Conservation (phyloP, 2,888 invertebrate species). For the Amblyjoppa proteus region DNA sequence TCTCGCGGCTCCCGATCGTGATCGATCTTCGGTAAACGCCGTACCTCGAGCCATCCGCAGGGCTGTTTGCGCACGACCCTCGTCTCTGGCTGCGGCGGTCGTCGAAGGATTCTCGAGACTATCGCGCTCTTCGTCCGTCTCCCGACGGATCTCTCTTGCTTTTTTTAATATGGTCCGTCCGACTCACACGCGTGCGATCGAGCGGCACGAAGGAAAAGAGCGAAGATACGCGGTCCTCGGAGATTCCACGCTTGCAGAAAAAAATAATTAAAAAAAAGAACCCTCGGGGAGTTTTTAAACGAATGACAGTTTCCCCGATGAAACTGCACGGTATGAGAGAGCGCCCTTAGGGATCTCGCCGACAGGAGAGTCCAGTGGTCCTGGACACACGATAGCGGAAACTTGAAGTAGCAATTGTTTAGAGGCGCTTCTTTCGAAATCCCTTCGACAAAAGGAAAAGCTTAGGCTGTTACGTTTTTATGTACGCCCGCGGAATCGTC, state of each 20-base stretch:
- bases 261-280: slow-evolving; percentile 25
- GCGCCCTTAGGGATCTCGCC: slow-evolving; percentile 12
- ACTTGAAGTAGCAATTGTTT: slow-evolving; percentile 38
- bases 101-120: slow-evolving; percentile 35
- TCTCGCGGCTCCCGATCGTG: neutral
- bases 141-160: slow-evolving; percentile 27
- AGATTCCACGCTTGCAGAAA: slow-evolving; percentile 27
- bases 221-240: slow-evolving; percentile 42
- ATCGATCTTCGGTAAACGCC: slow-evolving; percentile 20
- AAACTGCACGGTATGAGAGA: slow-evolving; percentile 27
- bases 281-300: slow-evolving; percentile 34
- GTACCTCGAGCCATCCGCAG: neutral
- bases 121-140: slow-evolving; percentile 30
- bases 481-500: neutral
- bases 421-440: slow-evolving; percentile 23
- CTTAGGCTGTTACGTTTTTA: neutral
- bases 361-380: slow-evolving; percentile 25
- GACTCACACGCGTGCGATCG: slow-evolving; percentile 8
- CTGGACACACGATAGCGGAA: slow-evolving; percentile 31
- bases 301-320: slow-evolving; percentile 49
- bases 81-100: slow-evolving; percentile 19
- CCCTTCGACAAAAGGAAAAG: neutral
- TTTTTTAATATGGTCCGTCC: slow-evolving; percentile 19
- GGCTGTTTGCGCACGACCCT: slow-evolving; percentile 47
- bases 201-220: neutral